Evolutionary conservation across 2,113 vertebrate species (phyloP).

Genomic region (Strigops habroptila): DNA sequence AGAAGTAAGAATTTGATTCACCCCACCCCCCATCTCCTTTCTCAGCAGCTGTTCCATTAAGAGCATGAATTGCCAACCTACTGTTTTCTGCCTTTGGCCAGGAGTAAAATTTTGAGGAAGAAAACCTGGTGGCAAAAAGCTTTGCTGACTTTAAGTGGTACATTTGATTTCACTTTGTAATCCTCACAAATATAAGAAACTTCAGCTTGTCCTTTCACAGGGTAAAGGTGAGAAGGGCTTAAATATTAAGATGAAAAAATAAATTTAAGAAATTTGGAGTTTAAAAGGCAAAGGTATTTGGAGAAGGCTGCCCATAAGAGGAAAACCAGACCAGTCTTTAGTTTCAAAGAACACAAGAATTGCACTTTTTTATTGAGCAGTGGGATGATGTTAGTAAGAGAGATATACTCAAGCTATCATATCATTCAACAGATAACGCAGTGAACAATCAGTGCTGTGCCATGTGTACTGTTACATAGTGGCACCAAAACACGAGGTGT

Average conservation of each 20-base stretch:
- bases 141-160: not conserved
- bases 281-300: not conserved
- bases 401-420: not conserved
- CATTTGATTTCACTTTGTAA: not conserved
- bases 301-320: not conserved
- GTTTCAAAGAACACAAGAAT: not conserved
- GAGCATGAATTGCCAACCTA: not conserved
- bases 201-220: not conserved
- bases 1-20: not conserved
- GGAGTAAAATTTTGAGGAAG: not conserved
- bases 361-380: not conserved
- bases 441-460: not conserved
- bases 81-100: not conserved
- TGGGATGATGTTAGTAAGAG: not conserved
- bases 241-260: not conserved
- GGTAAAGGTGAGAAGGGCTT: not conserved
- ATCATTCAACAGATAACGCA: not conserved
- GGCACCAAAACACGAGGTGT: rapidly evolving
- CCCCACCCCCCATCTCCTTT: not conserved
- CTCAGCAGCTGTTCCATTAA: not conserved
- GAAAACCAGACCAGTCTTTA: not conserved
- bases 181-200: not conserved
- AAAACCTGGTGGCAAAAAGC: not conserved
- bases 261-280: not conserved
- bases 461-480: not conserved